Base-by-base conservation (phyloP, 2,888 invertebrate genomes). In the Formica aserva region DNA sequence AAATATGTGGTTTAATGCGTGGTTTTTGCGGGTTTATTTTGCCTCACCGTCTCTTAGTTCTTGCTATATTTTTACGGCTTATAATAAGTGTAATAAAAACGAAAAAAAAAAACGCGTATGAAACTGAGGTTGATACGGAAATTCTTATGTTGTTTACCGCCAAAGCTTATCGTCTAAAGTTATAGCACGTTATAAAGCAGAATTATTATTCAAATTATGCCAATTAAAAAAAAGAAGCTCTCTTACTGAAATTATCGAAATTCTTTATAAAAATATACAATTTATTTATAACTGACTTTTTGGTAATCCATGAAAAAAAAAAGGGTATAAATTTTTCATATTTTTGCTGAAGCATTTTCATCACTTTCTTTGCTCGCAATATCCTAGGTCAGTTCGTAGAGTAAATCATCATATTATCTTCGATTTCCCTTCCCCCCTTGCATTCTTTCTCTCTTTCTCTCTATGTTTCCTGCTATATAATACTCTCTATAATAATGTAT, bases 321-420 rank as follows among this genome's bases (percentile, higher is more conserved):
- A 38, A 55, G 29, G 38, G 0, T 4, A 55, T 41, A 29, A 22
- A 41, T 77, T 57, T 77, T 41, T 77, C 55, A 77, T 9, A 38
- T 66, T 77, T 66, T 9, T 32, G 67, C 77, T 67, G 55, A 77
- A 67, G 55, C 41, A 11, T 77, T 29, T 41, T n/a, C 52, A 52
- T 8, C 52, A 66, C 38, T 77, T 67, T 77, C 26, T 55, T 38
- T 41, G 26, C 66, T 52, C 48, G 52, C 52, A n/a, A 66, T 29
- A 66, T 38, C 66, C 29, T 38, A 66, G 66, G 29, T 77, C 55
- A 63, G 18, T 76, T 67, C 1, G n/a, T 5, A 26, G n/a, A 38
- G 29, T 41, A 66, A 66, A 77, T 77, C 55, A 11, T 77, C 38
- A 29, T 29, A 29, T 77, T 77, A 66, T 66, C 66, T 26, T 55